Conservation (phyloP, 1,140 invertebrate genomes). For the Zaprionus ghesquierei region DNA sequence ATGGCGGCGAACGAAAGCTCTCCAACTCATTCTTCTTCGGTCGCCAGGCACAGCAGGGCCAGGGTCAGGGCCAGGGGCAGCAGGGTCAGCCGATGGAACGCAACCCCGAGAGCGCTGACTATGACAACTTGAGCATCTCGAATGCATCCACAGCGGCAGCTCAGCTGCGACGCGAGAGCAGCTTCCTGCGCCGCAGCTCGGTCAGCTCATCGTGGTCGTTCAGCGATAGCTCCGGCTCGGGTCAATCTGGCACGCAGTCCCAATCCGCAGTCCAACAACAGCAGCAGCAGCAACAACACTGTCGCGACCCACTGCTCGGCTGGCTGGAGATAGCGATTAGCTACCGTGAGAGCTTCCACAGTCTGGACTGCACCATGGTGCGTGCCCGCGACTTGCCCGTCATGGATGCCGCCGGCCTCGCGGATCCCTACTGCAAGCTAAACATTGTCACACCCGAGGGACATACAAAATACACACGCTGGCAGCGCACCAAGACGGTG, state of each 20-base stretch:
- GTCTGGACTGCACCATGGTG: constrained; percentile 90
- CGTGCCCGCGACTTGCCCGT: constrained; percentile 89
- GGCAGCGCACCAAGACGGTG: constrained; percentile 90
- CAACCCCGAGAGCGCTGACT: constrained; percentile 50
- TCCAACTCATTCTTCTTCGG: constrained; percentile 79
- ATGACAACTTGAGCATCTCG: constrained; percentile 71
- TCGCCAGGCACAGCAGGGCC: constrained; percentile 49
- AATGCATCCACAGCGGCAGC: constrained; percentile 53
- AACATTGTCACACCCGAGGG: constrained; percentile 87
- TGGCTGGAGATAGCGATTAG: constrained; percentile 90
- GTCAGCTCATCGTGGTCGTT: constrained; percentile 80
- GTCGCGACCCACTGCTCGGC: constrained; percentile 84
- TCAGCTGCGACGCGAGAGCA: constrained; percentile 68
- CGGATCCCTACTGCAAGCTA: constrained; percentile 95
- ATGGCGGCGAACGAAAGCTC: constrained; percentile 75
- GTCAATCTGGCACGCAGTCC: constrained; percentile 58
- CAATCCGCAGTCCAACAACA: constrained; percentile 33
- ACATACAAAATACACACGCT: constrained; percentile 75
- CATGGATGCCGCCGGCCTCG: constrained; percentile 95
- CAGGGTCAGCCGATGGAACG: background rate
- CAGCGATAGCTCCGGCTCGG: constrained; percentile 77
- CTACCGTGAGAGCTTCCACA: constrained; percentile 90
- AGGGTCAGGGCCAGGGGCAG: background rate
- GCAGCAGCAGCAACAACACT: constrained; percentile 52
- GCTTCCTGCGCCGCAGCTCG: constrained; percentile 68